Evolutionary conservation across 2,797 vertebrate genomes (phyloP).

Genomic region (Loris lydekkerianus): DNA sequence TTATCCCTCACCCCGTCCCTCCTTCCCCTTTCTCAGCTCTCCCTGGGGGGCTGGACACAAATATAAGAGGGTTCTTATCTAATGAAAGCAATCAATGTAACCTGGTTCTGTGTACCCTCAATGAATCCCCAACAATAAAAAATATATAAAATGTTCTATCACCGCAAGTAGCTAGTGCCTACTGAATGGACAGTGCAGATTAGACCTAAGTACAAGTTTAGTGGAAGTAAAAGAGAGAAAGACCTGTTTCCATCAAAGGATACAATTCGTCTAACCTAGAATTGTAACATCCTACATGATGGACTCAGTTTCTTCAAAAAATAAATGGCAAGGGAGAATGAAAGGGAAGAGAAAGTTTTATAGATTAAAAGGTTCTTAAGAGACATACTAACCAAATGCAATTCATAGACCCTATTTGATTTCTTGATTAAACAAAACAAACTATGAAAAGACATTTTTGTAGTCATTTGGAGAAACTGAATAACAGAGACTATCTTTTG

Average conservation of each 20-base stretch:
- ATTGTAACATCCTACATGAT: not conserved
- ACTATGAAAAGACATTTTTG: not conserved
- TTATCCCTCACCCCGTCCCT: no score
- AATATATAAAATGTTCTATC: not conserved
- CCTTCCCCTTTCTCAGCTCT: no score
- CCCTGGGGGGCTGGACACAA: no score
- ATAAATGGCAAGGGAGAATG: not conserved
- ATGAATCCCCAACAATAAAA: no score
- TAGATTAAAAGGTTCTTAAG: not conserved
- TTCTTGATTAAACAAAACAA: conserved; percentile 5
- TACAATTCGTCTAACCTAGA: not conserved
- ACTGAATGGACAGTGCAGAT: not conserved
- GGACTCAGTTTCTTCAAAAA: not conserved
- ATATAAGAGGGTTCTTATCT: no score
- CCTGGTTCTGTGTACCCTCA: no score
- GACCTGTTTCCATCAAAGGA: not conserved
- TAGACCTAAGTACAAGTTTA: not conserved
- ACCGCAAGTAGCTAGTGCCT: not conserved
- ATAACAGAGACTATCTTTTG: not conserved
- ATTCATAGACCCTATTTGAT: not conserved
- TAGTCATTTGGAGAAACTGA: not conserved
- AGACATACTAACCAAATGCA: not conserved
- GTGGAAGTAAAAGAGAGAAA: not conserved
- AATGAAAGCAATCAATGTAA: no score
- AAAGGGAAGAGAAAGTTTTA: not conserved